These are phyloP conservation scores for Promerops cafer DNA, from an alignment of 2,113 vertebrate genomes.

Conservation along the genomic window DNA sequence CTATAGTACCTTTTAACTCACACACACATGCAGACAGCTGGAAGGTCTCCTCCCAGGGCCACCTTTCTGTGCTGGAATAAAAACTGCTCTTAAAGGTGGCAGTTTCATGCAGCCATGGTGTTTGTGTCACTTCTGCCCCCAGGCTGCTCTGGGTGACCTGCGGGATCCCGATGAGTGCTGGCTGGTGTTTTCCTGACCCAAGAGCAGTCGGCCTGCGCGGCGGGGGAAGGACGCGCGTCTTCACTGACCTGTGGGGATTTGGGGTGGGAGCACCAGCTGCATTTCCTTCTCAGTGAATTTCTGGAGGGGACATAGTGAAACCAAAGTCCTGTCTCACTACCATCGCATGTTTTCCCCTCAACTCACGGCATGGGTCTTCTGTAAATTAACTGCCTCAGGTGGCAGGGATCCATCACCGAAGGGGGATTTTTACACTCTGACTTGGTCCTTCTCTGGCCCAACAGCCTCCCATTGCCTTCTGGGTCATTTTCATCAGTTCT, in stretches of 20 bases:
- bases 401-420: neutral
- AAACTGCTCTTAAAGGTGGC: neutral
- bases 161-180: fast-evolving
- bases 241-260: neutral
- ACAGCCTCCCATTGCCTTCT: neutral
- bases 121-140: neutral
- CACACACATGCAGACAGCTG: fast-evolving
- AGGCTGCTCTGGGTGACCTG: neutral
- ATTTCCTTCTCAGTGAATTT: neutral
- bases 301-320: neutral
- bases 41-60: neutral
- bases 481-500: neutral
- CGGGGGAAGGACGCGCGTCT: fast-evolving
- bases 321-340: neutral
- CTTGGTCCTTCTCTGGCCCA: neutral
- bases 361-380: neutral
- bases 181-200: neutral
- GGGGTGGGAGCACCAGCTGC: neutral
- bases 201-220: fast-evolving
- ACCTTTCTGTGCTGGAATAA: neutral
- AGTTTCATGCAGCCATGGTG: fast-evolving
- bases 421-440: neutral
- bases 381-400: fast-evolving
- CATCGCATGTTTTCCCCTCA: fast-evolving
- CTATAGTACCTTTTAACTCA: neutral